Evolutionary conservation across 2,888 invertebrate genomes (phyloP), one percentile per base, ranked within the genome.

Genomic region (Syrphus vitripennis): DNA sequence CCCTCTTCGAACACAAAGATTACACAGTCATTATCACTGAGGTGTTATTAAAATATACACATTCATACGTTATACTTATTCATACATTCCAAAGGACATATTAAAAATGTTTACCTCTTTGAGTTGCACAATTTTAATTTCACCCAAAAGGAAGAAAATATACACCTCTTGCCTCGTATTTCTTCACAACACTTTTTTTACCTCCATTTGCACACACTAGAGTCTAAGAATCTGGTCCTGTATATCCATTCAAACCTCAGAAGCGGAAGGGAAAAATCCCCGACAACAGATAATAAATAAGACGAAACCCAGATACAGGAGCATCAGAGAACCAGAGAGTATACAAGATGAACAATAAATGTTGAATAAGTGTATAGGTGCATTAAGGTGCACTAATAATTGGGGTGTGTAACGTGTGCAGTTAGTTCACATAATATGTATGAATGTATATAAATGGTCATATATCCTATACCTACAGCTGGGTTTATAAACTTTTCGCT

Each of bases 101-200:
- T 87, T 83, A 83, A 87, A 87, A 87, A 87, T 86, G 78, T 70
- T 83, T 87, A 87, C 83, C 70, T 83, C 87, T 87, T 87, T 87
- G 87, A 87, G 83, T 79, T 75, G 61, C 59, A 87, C 87, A 87
- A 59, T 87, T 87, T 83, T 87, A 87, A 87, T 87, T 83, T 87
- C 71, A 79, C 83, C 83, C 87, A 79, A 87, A 87, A 83, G 86
- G 78, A 83, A 75, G 77, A 71, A 74, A 67, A 65, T 26, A 80
- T 50, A 78, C 76, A 26, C 42, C 21, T 34, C 55, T n/a, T 63
- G 59, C 34, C 59, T n/a, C 55, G 34, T 76, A 48, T 48, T 57
- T 31, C 59, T 40, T 0, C 10, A 37, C 34, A 55, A 63, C 72
- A 19, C 76, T 76, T 63, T 76, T 63, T 70, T 59, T 34, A 55